These are phyloP conservation scores for Erebia epiphron DNA, from an alignment of 2,888 invertebrate species.

Conservation along the genomic window DNA sequence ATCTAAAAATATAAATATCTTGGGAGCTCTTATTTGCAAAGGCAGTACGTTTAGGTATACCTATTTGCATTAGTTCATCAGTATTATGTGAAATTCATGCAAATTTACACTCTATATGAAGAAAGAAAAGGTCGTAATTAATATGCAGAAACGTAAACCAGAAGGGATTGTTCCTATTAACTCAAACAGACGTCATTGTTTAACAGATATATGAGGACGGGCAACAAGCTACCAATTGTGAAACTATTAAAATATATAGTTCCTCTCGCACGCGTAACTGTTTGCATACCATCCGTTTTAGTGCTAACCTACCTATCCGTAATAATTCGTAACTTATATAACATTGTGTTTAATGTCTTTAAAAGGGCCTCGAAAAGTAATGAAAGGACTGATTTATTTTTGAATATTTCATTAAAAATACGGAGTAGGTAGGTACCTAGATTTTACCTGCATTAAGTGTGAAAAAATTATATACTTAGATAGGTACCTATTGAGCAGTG, in stretches of 20 bases:
- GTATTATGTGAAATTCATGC: not conserved
- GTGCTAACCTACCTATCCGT: not conserved
- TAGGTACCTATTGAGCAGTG: too few relatives aligned
- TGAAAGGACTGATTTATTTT: not conserved
- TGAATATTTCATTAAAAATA: not conserved
- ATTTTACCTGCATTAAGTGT: too few relatives aligned
- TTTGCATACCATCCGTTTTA: slow-evolving; percentile 21
- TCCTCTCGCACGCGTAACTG: slow-evolving; percentile 9
- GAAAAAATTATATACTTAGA: too few relatives aligned
- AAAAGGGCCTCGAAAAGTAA: not conserved
- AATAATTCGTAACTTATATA: slow-evolving; percentile 9
- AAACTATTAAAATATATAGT: slow-evolving; percentile 29
- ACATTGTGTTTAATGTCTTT: not conserved
- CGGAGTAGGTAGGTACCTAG: too few relatives aligned
- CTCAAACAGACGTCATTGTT: slow-evolving; percentile 28
- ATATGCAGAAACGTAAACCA: slow-evolving; percentile 1
- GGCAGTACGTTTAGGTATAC: not conserved
- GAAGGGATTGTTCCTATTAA: slow-evolving; percentile 12
- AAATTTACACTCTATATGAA: not conserved
- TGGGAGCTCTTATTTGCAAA: not conserved
- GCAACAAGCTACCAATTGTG: slow-evolving; percentile 26
- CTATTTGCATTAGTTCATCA: not conserved
- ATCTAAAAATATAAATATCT: not conserved
- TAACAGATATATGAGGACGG: slow-evolving; percentile 26
- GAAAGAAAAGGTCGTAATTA: not conserved